Evolutionary conservation across 2,113 vertebrate species (phyloP).

Genomic region (Hemiprocne comata): DNA sequence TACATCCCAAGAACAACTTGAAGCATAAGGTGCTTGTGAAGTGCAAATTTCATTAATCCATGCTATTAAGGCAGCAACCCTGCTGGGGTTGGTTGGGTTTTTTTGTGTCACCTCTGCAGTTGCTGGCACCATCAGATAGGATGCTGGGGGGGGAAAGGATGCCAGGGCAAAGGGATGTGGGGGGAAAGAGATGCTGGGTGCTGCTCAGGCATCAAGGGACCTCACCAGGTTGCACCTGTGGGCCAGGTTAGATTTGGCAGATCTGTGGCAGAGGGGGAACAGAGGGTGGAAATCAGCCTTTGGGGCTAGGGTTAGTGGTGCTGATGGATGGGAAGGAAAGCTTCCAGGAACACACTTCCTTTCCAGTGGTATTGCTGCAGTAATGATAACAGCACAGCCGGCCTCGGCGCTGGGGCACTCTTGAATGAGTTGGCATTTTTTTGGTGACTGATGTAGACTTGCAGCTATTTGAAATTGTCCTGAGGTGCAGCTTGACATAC

Average conservation of each 20-base stretch:
- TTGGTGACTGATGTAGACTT: slow-evolving; percentile 35
- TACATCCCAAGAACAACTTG: background rate
- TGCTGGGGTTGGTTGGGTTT: background rate
- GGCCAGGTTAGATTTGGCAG: background rate
- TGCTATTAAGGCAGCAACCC: background rate
- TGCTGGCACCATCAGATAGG: no score
- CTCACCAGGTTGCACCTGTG: background rate
- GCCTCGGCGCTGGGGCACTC: background rate
- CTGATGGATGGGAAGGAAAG: background rate
- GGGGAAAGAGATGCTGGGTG: fast-evolving
- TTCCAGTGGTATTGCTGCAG: background rate
- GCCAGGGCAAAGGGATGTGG: background rate
- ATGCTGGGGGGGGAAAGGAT: background rate
- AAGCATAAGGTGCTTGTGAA: background rate
- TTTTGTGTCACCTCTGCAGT: background rate
- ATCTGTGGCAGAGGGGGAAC: background rate
- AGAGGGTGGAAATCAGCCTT: background rate
- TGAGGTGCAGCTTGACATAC: slow-evolving; percentile 14
- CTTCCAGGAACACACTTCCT: background rate
- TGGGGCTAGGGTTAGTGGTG: background rate
- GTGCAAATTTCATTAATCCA: background rate
- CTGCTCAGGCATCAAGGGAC: fast-evolving
- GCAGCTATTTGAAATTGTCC: slow-evolving; percentile 39
- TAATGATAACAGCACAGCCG: background rate
- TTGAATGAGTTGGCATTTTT: slow-evolving; percentile 44